Conservation (phyloP, 2,888 invertebrate species). For the Tetrapedia diversipes region DNA sequence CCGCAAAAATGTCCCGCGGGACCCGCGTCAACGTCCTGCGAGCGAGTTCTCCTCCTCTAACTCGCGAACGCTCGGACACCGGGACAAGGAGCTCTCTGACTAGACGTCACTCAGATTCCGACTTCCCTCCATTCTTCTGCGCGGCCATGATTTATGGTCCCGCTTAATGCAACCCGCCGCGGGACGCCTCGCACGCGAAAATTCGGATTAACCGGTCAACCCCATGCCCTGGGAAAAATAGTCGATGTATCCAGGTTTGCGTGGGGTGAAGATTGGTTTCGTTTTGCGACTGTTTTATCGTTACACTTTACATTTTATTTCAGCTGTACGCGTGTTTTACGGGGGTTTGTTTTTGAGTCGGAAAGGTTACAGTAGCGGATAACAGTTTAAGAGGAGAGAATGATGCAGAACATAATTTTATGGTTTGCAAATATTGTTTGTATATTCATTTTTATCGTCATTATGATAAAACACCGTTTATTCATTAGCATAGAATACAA, state of each 20-base stretch:
- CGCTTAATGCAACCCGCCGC: constrained; percentile 70
- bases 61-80: constrained; percentile 63
- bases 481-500: too few species aligned
- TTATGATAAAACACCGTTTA: too few species aligned
- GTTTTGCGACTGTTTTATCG: background rate
- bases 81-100: constrained; percentile 68
- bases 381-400: too few species aligned
- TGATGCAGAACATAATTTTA: too few species aligned
- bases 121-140: constrained; percentile 66
- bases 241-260: background rate
- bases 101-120: constrained; percentile 72
- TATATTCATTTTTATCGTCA: too few species aligned
- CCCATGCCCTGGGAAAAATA: constrained; percentile 3
- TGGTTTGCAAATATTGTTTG: too few species aligned
- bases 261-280: background rate
- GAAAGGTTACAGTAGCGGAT: too few species aligned
- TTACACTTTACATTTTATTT: too few species aligned
- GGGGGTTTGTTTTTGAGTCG: too few species aligned
- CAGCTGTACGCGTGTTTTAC: too few species aligned
- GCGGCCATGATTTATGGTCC: constrained; percentile 75
- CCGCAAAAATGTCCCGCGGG: constrained; percentile 81
- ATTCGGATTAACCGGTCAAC: constrained; percentile 51
- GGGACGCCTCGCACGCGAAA: constrained; percentile 51
- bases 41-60: constrained; percentile 35
- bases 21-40: constrained; percentile 80